A percentile compares a stretch with the other conserved stretches of the same genome.
phyloP scores from a whole-genome alignment of 2,797 vertebrate species.

The Pachyuromys duprasi region DNA sequence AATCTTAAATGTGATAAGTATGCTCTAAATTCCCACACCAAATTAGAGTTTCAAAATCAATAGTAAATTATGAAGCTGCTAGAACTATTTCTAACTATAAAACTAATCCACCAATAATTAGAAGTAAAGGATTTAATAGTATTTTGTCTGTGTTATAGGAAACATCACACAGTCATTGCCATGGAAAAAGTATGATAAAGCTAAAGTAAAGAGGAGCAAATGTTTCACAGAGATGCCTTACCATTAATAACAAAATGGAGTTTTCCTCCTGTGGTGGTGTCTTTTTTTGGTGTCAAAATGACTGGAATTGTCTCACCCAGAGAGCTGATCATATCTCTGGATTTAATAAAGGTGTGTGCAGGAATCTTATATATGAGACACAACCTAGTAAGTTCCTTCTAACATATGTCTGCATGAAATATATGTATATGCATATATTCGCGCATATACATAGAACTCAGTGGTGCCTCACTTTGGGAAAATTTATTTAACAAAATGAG shows the following conservation, averaged over 20 bases:
- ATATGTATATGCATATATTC: too few relatives aligned
- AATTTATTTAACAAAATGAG: not conserved
- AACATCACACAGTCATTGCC: slow-evolving; percentile 6
- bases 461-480: not conserved
- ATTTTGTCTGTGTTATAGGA: not conserved
- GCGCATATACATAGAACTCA: not conserved
- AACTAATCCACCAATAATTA: not conserved
- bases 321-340: too few relatives aligned
- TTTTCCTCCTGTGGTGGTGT: not conserved
- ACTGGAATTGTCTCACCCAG: too few relatives aligned
- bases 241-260: not conserved
- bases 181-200: not conserved
- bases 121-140: not conserved
- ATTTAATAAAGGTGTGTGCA: not conserved
- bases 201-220: not conserved
- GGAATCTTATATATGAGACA: not conserved
- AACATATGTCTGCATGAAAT: not conserved
- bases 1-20: not conserved
- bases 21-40: not conserved
- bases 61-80: not conserved
- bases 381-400: not conserved
- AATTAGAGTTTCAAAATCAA: not conserved
- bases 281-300: too few relatives aligned
- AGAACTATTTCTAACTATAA: not conserved
- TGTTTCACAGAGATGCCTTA: not conserved